Base-by-base conservation (phyloP, 1,140 invertebrate species). In the Papilio polytes region DNA sequence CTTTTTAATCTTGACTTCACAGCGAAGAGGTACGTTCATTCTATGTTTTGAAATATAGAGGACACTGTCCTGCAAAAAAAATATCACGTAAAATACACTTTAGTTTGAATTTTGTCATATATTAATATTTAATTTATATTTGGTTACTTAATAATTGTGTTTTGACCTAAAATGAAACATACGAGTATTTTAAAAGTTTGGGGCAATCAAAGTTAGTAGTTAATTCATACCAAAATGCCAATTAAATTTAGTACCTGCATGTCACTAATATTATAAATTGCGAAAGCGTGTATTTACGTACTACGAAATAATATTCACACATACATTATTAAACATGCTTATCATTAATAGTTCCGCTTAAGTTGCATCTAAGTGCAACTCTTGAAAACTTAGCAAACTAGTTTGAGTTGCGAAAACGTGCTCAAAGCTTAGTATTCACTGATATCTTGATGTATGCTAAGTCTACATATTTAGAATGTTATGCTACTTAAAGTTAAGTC, bases 1-100 rank as follows among this genome's bases (percentile, higher is more conserved):
- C 26, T 70, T 70, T 70, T 36, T 70, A 70, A 70, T 31, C 63
- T 70, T 70, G 26, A 31, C 26, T 70, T 70, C 26, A 70, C 22
- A 70, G 6, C 26, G 59, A 36, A 31, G 22, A 15, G 22, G 22
- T 70, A 15, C 26, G 13, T 70, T 70, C 8, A 15, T 70, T 31
- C 63, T 26, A n/a, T 56, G 3, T 10, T 63, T 20, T 63, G 10
- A 66, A 1, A 31, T 31, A 31, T 13, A 31, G 13, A 12, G 12
- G 63, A 31, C 13, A 6, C 18, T 70, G 36, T 20, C 6, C 6
- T 36, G 4, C 36, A 10, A 56, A 56, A 56, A 56, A 18, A 56
- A 20, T 10, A 3, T 63, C 56, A 13, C 13, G 10, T 63, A 18
- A 6, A n/a, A 6, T 20, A 20, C 8, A 56, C 3, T 41, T 41